Evolutionary conservation across 2,113 vertebrate species (phyloP).

Genomic region (Cygnus atratus): DNA sequence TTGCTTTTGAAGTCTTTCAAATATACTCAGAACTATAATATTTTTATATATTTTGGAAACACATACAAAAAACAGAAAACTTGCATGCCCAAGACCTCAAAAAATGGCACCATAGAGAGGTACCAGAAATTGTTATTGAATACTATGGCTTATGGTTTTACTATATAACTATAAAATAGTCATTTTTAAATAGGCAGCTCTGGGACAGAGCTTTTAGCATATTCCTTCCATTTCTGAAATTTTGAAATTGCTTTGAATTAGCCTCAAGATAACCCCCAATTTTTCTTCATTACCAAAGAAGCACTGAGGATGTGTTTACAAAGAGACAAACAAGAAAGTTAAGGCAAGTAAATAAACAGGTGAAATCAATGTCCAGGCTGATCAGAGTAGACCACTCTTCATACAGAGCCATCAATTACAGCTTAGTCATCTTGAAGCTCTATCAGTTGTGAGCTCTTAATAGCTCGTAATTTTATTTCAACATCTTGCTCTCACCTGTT

Average conservation of each 20-base stretch:
- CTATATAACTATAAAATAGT: neutral
- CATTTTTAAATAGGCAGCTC: neutral
- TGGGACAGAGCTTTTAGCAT: rapidly evolving
- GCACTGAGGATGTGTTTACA: neutral
- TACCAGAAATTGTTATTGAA: neutral
- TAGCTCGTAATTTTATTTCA: neutral
- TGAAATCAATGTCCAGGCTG: neutral
- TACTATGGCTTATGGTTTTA: neutral
- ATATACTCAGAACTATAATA: neutral
- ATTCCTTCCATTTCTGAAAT: neutral
- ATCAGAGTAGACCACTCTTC: neutral
- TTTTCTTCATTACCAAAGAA: neutral
- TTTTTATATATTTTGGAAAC: neutral
- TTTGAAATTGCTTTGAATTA: neutral
- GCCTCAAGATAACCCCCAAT: neutral
- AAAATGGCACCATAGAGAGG: neutral
- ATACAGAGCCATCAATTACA: neutral
- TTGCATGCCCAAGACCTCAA: neutral
- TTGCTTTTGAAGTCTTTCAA: neutral
- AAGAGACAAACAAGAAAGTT: neutral
- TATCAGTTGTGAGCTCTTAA: neutral
- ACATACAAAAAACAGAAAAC: neutral
- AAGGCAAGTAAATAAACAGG: neutral
- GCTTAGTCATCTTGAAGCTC: rapidly evolving
- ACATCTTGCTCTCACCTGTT: slow-evolving; percentile 82